A percentile compares a stretch with the other conserved stretches of the same genome.
Evolutionary conservation across 2,888 invertebrate genomes (phyloP).

Genomic region (Coenonympha arcania): DNA sequence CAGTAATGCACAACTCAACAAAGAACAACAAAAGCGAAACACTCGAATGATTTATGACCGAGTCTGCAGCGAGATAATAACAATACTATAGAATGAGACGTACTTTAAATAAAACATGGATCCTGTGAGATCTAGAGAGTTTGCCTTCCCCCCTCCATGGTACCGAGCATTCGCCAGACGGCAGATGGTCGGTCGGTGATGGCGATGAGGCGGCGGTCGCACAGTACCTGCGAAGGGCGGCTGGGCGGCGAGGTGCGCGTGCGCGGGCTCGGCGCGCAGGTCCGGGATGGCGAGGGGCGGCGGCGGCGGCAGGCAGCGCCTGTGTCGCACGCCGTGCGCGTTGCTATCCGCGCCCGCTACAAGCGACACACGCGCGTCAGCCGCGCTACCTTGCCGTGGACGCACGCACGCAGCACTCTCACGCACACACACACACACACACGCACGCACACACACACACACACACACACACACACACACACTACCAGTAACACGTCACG

Average conservation of each 20-base stretch:
- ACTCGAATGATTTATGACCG: too few species aligned
- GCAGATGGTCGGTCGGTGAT: too few species aligned
- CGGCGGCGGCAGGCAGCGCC: conserved; percentile 86
- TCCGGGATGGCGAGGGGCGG: conserved; percentile 89
- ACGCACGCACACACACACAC: not conserved
- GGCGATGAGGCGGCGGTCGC: not conserved
- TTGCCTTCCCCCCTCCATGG: too few species aligned
- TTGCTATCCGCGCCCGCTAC: conserved; percentile 79
- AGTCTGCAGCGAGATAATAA: too few species aligned
- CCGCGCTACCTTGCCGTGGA: conserved; percentile 19
- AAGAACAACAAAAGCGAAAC: too few species aligned
- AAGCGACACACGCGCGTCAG: conserved; percentile 38
- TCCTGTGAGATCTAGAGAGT: too few species aligned
- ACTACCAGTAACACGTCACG: too few species aligned
- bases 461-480: too few species aligned
- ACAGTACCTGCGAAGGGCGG: conserved; percentile 34
- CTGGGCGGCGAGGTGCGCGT: conserved; percentile 35
- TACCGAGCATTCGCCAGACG: too few species aligned
- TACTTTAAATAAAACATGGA: too few species aligned
- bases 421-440: conserved; percentile 16
- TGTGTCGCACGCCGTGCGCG: conserved; percentile 89
- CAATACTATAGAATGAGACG: too few species aligned
- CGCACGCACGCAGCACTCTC: conserved; percentile 33
- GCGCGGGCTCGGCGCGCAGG: conserved; percentile 79
- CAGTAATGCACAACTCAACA: too few species aligned